A percentile compares a stretch with the other conserved stretches of the same genome.
These are phyloP conservation scores for Zaprionus obscuricornis DNA, from an alignment of 2,888 invertebrate genomes.

Conservation along the genomic window DNA sequence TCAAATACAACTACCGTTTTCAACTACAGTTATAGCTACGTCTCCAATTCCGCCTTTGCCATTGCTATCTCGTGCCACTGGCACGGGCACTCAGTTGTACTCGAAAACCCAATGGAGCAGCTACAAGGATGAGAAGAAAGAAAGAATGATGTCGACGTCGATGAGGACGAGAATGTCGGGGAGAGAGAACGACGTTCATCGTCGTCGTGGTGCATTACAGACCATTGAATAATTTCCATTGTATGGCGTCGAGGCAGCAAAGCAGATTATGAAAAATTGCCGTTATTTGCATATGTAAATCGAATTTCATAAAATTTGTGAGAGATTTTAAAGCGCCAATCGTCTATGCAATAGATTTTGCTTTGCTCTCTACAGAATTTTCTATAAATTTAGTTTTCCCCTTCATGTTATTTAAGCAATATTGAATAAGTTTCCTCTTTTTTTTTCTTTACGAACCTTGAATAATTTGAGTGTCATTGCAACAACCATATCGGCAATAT, in stretches of 20 bases:
- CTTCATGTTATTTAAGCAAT: neutral
- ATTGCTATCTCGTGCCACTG: neutral
- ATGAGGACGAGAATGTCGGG: neutral
- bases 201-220: slow-evolving; percentile 68
- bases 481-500: slow-evolving; percentile 88
- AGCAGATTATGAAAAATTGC: slow-evolving; percentile 82
- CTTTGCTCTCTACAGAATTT: slow-evolving; percentile 5
- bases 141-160: neutral
- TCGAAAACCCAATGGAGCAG: slow-evolving; percentile 69
- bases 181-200: slow-evolving; percentile 24
- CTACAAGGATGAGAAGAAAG: slow-evolving; percentile 30
- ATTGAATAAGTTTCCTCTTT: neutral
- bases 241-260: slow-evolving; percentile 57
- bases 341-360: slow-evolving; percentile 52
- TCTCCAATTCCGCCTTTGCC: neutral
- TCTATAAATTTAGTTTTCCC: slow-evolving; percentile 12
- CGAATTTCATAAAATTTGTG: slow-evolving; percentile 81
- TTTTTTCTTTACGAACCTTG: slow-evolving; percentile 84
- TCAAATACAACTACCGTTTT: too few relatives aligned
- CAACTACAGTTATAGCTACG: neutral
- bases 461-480: slow-evolving; percentile 92
- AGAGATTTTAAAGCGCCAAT: slow-evolving; percentile 59
- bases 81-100: slow-evolving; percentile 47
- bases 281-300: slow-evolving; percentile 83
- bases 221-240: slow-evolving; percentile 83